phyloP scores from a whole-genome alignment of 2,888 invertebrate species.

The Thysanoteuthis rhombus region DNA sequence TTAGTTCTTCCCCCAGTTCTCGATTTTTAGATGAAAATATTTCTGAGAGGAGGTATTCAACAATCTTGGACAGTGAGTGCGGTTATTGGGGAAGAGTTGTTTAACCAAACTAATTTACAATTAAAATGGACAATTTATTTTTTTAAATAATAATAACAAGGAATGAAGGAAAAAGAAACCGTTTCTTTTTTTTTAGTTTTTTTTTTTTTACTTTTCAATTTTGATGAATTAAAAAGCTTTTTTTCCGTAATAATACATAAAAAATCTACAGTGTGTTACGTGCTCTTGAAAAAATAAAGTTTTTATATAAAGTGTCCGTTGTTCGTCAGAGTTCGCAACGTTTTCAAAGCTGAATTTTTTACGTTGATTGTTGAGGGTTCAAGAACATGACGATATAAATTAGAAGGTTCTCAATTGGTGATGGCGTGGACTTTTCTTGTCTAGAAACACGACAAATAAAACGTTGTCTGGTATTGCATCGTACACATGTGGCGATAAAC shows the following conservation, averaged over 20 bases:
- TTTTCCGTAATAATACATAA: neutral
- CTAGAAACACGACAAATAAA: neutral
- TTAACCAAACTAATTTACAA: neutral
- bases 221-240: neutral
- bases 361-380: neutral
- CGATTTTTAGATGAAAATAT: neutral
- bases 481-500: constrained; percentile 18
- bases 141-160: neutral
- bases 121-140: neutral
- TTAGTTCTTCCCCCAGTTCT: neutral
- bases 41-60: neutral
- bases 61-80: neutral
- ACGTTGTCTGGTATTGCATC: neutral
- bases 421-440: neutral
- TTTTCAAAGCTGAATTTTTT: neutral
- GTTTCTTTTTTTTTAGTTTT: neutral
- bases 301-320: neutral
- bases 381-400: neutral
- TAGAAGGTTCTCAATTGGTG: neutral
- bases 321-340: constrained; percentile 12
- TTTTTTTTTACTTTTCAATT: neutral
- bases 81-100: neutral
- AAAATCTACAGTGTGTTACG: neutral
- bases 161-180: neutral
- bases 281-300: neutral